These are phyloP conservation scores for Anoplophora glabripennis DNA, from an alignment of 1,140 invertebrate species.

Conservation along the genomic window DNA sequence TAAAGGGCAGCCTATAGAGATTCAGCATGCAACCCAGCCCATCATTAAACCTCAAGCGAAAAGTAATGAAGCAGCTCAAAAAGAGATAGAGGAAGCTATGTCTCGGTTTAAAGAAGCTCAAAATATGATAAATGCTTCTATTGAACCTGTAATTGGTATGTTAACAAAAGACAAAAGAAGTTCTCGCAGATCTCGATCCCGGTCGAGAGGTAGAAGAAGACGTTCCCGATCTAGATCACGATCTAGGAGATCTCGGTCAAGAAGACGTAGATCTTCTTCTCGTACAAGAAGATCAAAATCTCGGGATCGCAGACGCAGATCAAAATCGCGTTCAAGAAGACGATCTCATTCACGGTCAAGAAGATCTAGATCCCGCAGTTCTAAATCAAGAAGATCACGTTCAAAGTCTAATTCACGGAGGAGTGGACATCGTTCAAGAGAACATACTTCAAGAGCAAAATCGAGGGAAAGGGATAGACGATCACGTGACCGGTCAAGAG, in stretches of 20 bases:
- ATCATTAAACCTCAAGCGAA: slow-evolving; percentile 93
- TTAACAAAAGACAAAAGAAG: slow-evolving; percentile 79
- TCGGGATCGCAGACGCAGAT: slow-evolving; percentile 47
- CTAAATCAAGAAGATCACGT: slow-evolving; percentile 37
- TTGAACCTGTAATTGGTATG: slow-evolving; percentile 85
- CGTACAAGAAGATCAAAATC: slow-evolving; percentile 42
- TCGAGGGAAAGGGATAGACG: slow-evolving; percentile 26
- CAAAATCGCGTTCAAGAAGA: slow-evolving; percentile 47
- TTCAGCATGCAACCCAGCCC: slow-evolving; percentile 86
- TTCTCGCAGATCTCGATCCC: slow-evolving; percentile 53
- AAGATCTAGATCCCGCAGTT: slow-evolving; percentile 33
- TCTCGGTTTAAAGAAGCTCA: slow-evolving; percentile 88
- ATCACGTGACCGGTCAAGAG: slow-evolving; percentile 22
- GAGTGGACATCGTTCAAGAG: slow-evolving; percentile 22
- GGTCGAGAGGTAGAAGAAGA: slow-evolving; percentile 55
- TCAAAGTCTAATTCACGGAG: slow-evolving; percentile 42
- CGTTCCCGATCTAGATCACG: slow-evolving; percentile 52
- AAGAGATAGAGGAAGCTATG: slow-evolving; percentile 97
- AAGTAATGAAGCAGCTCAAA: slow-evolving; percentile 89
- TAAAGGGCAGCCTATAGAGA: slow-evolving; percentile 62
- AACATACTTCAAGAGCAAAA: slow-evolving; percentile 40
- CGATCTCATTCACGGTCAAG: slow-evolving; percentile 58
- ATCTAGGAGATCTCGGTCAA: slow-evolving; percentile 58
- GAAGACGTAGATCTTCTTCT: slow-evolving; percentile 49
- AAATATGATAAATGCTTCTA: slow-evolving; percentile 87